Conservation (phyloP, 2,113 vertebrate genomes). For the Okapia johnstoni region DNA sequence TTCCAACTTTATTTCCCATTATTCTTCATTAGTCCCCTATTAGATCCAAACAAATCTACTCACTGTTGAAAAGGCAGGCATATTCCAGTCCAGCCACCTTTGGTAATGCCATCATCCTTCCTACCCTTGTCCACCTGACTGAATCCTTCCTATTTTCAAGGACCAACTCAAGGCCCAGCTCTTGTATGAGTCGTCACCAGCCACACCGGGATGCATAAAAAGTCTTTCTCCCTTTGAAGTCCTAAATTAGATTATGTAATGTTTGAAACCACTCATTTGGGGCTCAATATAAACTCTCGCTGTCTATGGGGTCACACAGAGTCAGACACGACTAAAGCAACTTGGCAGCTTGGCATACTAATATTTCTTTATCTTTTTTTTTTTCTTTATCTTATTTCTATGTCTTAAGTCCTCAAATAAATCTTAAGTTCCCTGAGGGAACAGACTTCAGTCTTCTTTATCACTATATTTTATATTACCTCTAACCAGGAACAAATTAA, state of each 20-base stretch:
- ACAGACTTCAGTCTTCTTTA: conserved; percentile 5
- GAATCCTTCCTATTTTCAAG: not conserved
- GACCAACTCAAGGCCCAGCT: not conserved
- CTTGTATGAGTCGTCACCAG: not conserved
- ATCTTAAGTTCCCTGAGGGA: not conserved
- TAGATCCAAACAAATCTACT: not conserved
- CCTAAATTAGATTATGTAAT: not conserved
- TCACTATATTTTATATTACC: not conserved
- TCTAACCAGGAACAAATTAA: conserved; percentile 12
- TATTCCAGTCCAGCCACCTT: not conserved
- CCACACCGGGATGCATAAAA: not conserved
- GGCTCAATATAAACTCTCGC: not conserved
- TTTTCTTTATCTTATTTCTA: conserved; percentile 25
- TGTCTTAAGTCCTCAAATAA: not conserved
- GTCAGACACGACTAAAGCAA: too few species aligned
- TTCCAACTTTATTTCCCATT: not conserved
- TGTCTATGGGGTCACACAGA: too few species aligned
- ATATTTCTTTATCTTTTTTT: conserved; percentile 31
- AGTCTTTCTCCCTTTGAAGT: not conserved
- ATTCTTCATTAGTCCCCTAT: not conserved
- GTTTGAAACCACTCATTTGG: not conserved
- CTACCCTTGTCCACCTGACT: not conserved
- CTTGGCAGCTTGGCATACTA: not conserved
- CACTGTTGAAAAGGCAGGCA: not conserved
- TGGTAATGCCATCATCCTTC: not conserved